phyloP scores from a whole-genome alignment of 2,113 vertebrate genomes.

The Pomatostomus ruficeps region DNA sequence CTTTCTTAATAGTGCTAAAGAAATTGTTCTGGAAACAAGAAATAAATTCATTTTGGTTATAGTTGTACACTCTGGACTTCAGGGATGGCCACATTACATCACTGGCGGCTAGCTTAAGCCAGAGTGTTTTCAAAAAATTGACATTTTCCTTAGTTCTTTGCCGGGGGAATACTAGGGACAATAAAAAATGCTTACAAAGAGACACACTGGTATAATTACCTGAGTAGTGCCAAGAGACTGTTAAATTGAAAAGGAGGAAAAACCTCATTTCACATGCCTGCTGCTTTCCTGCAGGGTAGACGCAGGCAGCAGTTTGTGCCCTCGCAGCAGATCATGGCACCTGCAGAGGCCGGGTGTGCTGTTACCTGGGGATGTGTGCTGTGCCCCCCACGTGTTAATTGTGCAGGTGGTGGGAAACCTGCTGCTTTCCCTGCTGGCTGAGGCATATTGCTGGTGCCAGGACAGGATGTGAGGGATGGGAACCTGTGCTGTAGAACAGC shows the following conservation, averaged over 20 bases:
- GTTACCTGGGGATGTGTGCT: accelerated
- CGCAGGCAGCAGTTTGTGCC: not conserved
- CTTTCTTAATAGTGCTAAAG: not conserved
- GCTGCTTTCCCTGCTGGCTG: not conserved
- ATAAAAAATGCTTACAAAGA: conserved; percentile 13
- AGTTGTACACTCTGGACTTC: not conserved
- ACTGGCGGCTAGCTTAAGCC: not conserved
- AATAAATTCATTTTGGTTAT: not conserved
- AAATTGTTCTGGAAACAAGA: not conserved
- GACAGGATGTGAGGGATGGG: not conserved
- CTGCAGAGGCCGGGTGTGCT: not conserved
- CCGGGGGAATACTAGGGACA: not conserved
- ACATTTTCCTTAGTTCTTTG: not conserved
- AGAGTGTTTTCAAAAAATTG: not conserved
- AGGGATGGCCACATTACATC: not conserved
- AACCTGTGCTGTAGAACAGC: not conserved
- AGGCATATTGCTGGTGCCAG: not conserved
- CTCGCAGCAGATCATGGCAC: not conserved
- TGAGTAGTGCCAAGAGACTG: not conserved
- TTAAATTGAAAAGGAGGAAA: not conserved
- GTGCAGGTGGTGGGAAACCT: not conserved
- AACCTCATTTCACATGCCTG: not conserved
- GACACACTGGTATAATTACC: not conserved
- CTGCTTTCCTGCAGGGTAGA: not conserved
- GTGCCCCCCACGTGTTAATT: accelerated